Evolutionary conservation across 2,797 vertebrate species (phyloP), one percentile per base, ranked within the genome.

Genomic region (Numenius phaeopus): DNA sequence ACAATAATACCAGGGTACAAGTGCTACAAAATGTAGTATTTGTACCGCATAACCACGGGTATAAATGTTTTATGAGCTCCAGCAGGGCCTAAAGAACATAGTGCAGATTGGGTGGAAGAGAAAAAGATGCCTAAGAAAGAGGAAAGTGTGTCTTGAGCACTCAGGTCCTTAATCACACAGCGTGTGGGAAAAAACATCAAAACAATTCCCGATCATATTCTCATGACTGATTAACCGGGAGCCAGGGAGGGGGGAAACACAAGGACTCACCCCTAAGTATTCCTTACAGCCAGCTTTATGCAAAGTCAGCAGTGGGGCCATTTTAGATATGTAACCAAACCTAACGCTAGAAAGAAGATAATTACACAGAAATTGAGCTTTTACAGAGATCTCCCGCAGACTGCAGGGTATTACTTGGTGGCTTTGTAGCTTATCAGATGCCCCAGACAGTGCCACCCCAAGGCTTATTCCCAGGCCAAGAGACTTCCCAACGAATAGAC

Each of bases 11-110:
- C 23, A 24, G 42, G 34, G 30, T 57, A 50, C 23, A 76, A 93
- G 58, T 50, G 73, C 34, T 82, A 75, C 58, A 76, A 57, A 92
- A 92, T 32, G 50, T 18, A 76, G 8, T 50, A 71, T 88, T 62
- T 81, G 84, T 62, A 72, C 80, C 1, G 0, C 5, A 5, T 65
- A 95, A 92, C 32, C 62, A 83, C 2, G 1, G 58, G 47, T 58
- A 90, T 88, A 75, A 96, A 94, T 50, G 62, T 95, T 92, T 90
- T 70, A 93, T 50, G 62, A 94, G 66, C 73, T 93, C 94, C 88
- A 96, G 77, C 85, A 69, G 80, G 54, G 83, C 58, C 78, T 89
- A 62, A 89, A 92, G 81, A 94, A 92, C 86, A 84, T 87, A 93
- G 7, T 82, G 66, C 46, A 82, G 81, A 89, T 79, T 89, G 73